Conservation (phyloP, 2,888 invertebrate species). For the Sinopyrophorus schimmeli region DNA sequence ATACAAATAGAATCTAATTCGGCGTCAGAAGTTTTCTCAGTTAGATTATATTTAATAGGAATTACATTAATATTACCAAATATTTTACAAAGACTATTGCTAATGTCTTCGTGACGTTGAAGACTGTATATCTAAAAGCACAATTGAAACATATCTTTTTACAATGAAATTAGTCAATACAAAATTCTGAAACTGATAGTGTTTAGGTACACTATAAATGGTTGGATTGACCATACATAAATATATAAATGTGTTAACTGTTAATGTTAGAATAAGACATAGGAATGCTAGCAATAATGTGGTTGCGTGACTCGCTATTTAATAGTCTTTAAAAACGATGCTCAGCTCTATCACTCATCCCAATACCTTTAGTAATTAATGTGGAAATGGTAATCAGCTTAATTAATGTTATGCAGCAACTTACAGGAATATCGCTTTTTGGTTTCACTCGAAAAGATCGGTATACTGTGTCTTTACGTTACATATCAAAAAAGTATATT, state of each 20-base stretch:
- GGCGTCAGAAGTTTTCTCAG: slow-evolving; percentile 35
- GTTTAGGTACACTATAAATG: slow-evolving; percentile 15
- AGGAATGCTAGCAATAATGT: slow-evolving; percentile 28
- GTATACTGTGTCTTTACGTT: slow-evolving; percentile 26
- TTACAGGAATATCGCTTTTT: slow-evolving; percentile 14
- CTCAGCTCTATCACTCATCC: slow-evolving; percentile 33
- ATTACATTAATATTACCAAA: slow-evolving; percentile 37
- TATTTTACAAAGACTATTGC: slow-evolving; percentile 35
- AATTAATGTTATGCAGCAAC: slow-evolving; percentile 18
- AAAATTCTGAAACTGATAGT: slow-evolving; percentile 25
- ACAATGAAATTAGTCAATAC: slow-evolving; percentile 44
- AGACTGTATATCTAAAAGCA: slow-evolving; percentile 40
- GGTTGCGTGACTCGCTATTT: slow-evolving; percentile 24
- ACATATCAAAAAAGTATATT: slow-evolving; percentile 40
- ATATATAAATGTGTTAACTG: slow-evolving; percentile 54
- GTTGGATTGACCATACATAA: slow-evolving; percentile 21
- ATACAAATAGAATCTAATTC: slow-evolving; percentile 74
- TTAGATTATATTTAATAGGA: slow-evolving; percentile 31
- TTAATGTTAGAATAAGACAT: slow-evolving; percentile 45
- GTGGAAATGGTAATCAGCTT: slow-evolving; percentile 17
- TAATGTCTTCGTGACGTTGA: slow-evolving; percentile 49
- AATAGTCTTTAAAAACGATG: slow-evolving; percentile 30
- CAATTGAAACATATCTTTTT: slow-evolving; percentile 49
- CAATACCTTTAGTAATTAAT: slow-evolving; percentile 10
- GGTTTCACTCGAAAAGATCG: too few relatives aligned